Base-by-base conservation (phyloP, 2,888 invertebrate species). In the Mimachlamys varia region DNA sequence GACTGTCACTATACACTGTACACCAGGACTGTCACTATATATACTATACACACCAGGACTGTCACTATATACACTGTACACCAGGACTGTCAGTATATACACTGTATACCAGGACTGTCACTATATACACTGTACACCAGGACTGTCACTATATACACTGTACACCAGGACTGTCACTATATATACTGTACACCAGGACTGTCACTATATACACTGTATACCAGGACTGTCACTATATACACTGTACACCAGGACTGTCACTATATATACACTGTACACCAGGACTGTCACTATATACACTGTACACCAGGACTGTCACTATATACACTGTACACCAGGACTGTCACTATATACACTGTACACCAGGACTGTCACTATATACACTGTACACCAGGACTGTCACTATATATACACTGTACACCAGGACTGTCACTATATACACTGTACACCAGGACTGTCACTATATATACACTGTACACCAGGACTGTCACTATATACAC, bases 351-450 rank as follows among this genome's bases (percentile, higher is more conserved):
- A 44, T n/a, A n/a, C 44, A 44, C 44, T 44, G 7, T 44, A 44
- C 7, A 44, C 44, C 7, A 44, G 3, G 44, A 5, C 44, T 44
- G 44, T 44, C 44, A 89, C 90, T 49, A n/a, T n/a, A 44, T 27
- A 13, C 44, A 44, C 53, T 53, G 53, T 53, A 13, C 53, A 3
- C 62, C 76, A 76, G 76, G 76, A 27, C 17, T 27, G 12, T 33
- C 33, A 33, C 12, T 2, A 15, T 76, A 76, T 22, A 5, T 62
- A n/a, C n/a, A n/a, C n/a, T n/a, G n/a, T n/a, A n/a, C n/a, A n/a
- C n/a, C n/a, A n/a, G n/a, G n/a, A n/a, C 62, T 10, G 19, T 89
- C 33, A 89, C 90, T 49, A 44, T 49, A 13, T 76, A 44, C 44
- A 44, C 53, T 53, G 53, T 53, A 13, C 53, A 53, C 53, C 44